phyloP scores from a whole-genome alignment of 2,113 vertebrate genomes.

The Noctilio leporinus region DNA sequence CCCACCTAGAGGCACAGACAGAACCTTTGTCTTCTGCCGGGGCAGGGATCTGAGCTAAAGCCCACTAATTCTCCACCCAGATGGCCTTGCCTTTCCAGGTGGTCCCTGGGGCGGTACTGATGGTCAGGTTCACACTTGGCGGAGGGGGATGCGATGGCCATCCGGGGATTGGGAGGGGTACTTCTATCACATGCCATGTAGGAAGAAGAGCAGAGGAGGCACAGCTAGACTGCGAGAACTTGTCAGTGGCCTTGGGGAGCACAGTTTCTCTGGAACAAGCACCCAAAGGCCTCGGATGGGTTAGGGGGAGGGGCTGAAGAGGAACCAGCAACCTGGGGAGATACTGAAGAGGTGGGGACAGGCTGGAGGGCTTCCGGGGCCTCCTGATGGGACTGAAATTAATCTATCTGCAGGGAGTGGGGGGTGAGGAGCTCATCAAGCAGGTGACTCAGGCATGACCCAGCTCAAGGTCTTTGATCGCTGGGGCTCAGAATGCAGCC shows the following conservation, averaged over 20 bases:
- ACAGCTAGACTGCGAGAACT: background rate
- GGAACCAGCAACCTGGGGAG: background rate
- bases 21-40: conserved; percentile 46
- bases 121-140: background rate
- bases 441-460: conserved; percentile 24
- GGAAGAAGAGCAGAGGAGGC: background rate
- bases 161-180: background rate
- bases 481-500: background rate
- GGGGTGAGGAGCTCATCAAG: background rate
- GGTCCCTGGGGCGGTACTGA: background rate
- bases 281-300: background rate
- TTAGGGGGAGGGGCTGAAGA: background rate
- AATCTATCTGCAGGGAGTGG: conserved; percentile 15
- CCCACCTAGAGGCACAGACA: conserved; percentile 23
- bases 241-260: background rate
- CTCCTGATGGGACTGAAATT: conserved; percentile 52
- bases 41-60: conserved; percentile 56
- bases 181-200: background rate
- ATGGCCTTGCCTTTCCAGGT: conserved; percentile 32
- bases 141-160: background rate
- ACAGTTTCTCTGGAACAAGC: background rate
- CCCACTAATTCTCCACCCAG: conserved; percentile 50
- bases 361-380: conserved; percentile 11
- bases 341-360: background rate
- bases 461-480: conserved; percentile 38